Evolutionary conservation across 2,797 vertebrate species (phyloP), one percentile per base, ranked within the genome.

Genomic region (Thaleichthys pacificus): DNA sequence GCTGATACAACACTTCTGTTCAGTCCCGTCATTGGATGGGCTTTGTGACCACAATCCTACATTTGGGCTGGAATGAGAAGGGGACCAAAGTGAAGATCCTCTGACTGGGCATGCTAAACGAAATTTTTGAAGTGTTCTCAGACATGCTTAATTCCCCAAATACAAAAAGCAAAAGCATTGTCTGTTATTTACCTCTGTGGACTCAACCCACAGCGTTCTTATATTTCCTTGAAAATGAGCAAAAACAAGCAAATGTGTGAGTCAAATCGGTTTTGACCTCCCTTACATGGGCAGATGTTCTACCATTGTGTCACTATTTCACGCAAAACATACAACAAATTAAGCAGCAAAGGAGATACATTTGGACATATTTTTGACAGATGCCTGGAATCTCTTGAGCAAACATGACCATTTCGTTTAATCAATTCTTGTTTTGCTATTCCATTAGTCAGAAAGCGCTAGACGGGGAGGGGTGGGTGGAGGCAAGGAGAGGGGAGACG

Each of bases 401-500:
- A 56, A 56, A 56, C 19, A 17, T 56, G n/a, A 56, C 19, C 51
- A 7, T 47, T 47, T 12, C 2, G 42, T 47, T 47, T 47, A 47
- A 47, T 47, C 42, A 47, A 47, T 14, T 47, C 12, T 47, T 56
- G 51, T 56, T 56, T 56, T 56, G 47, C 47, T 9, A 26, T 35
- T 49, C 57, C 15, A 30, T 28, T 38, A 26, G 80, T 72, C 54
- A 76, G 73, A 74, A 78, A 71, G 72, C 38, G 51, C 72, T 73
- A 77, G 68, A 65, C 24, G 70, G 73, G 62, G 49, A 54, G 71
- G 84, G 85, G 84, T 84, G 87, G 84, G 62, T 32, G 69, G 70
- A 65, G 77, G 80, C 72, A 56, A 72, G 77, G 81, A 78, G 86
- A 85, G 88, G 85, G 85, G 86, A 83, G 68, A 67, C 79, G 86